Evolutionary conservation across 2,797 vertebrate genomes (phyloP).

Genomic region (Pantherophis vulpinus): DNA sequence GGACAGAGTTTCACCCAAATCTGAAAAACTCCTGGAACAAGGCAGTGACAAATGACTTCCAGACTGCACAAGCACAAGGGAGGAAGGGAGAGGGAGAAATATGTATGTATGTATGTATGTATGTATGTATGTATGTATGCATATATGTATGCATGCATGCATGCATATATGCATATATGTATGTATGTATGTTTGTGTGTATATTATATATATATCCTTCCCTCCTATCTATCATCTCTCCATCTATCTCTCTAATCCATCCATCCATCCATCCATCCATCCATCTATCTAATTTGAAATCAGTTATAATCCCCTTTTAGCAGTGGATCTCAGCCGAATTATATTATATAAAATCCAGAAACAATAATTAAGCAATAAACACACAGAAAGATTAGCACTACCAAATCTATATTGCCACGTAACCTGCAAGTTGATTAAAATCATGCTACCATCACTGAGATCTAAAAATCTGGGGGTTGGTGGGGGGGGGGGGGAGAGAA

Average conservation of each 20-base stretch:
- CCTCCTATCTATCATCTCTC: no score
- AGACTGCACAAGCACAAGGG: not conserved
- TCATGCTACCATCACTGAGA: not conserved
- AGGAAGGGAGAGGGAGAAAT: no score
- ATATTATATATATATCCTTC: no score
- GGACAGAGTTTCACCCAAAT: not conserved
- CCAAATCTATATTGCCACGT: not conserved
- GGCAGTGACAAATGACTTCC: not conserved
- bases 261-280: not conserved
- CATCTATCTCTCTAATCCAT: no score
- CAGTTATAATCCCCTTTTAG: not conserved
- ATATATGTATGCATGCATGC: no score
- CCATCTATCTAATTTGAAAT: not conserved
- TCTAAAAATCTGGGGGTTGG: not conserved
- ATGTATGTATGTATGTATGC: no score
- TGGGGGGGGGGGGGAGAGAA: accelerated
- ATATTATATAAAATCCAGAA: not conserved
- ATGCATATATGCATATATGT: no score
- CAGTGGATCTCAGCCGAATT: not conserved
- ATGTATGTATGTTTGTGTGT: no score
- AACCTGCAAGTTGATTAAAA: not conserved
- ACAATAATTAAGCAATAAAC: not conserved
- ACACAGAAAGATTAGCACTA: not conserved
- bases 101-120: no score
- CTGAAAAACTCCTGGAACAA: no score